Percentiles rank a stretch among this genome's conserved stretches.
Evolutionary conservation across 2,888 invertebrate genomes (phyloP).

Genomic region (Taenaris catops): DNA sequence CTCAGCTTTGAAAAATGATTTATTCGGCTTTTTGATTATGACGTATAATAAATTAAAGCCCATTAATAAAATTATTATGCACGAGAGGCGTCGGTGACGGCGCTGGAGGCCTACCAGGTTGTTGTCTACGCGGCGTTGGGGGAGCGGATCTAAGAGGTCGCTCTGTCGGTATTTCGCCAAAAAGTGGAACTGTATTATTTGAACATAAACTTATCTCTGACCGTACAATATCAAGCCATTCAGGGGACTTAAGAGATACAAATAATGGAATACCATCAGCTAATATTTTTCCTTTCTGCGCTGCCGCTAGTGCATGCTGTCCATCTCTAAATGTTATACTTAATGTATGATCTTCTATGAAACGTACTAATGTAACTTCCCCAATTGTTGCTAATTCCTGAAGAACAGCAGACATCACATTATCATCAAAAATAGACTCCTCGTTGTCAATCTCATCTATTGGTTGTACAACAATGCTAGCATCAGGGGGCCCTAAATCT

Average conservation of each 20-base stretch:
- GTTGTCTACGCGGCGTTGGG: conserved; percentile 71
- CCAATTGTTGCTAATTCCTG: conserved; percentile 92
- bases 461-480: conserved; percentile 89
- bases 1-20: too few species aligned
- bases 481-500: conserved; percentile 96
- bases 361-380: conserved; percentile 93
- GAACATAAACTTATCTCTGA: conserved; percentile 91
- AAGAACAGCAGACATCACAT: conserved; percentile 87
- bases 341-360: conserved; percentile 89
- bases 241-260: conserved; percentile 88
- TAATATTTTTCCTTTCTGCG: conserved; percentile 75
- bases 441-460: conserved; percentile 55
- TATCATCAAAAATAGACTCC: conserved; percentile 87
- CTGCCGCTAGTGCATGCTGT: conserved; percentile 90
- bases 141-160: conserved; percentile 65
- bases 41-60: too few species aligned
- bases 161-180: conserved; percentile 58
- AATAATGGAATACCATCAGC: conserved; percentile 83
- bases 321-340: conserved; percentile 97
- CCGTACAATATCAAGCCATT: conserved; percentile 91
- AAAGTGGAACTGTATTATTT: conserved; percentile 91
- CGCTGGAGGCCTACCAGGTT: conserved; percentile 81
- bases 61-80: too few species aligned
- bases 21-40: too few species aligned
- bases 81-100: conserved; percentile 74